Conservation (phyloP, 2,888 invertebrate genomes). For the Agonopterix arenella region DNA sequence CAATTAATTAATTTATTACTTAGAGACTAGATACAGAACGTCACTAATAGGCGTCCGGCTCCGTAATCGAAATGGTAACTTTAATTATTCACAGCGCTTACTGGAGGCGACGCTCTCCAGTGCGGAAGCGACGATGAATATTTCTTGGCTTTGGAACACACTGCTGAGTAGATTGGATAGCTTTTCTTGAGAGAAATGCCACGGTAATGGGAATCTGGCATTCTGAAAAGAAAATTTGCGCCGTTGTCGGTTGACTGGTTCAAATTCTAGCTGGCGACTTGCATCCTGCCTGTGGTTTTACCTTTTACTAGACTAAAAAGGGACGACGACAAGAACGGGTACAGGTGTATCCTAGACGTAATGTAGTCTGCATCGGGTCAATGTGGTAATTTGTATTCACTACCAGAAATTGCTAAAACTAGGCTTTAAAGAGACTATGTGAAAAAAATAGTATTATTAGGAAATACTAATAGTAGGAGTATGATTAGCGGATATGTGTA, state of each 20-base stretch:
- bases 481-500: no score
- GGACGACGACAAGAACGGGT: background rate
- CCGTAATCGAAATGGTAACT: slow-evolving; percentile 18
- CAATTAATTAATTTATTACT: no score
- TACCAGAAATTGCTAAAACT: no score
- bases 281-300: background rate
- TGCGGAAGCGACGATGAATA: slow-evolving; percentile 13
- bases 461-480: no score
- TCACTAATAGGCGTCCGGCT: slow-evolving; percentile 8
- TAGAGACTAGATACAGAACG: no score
- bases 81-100: slow-evolving; percentile 21
- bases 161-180: background rate
- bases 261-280: background rate
- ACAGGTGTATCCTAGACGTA: background rate
- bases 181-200: background rate
- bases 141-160: slow-evolving; percentile 7
- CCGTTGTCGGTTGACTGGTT: background rate
- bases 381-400: no score
- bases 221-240: background rate
- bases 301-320: background rate
- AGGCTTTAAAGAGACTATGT: no score
- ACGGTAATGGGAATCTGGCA: background rate
- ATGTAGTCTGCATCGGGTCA: no score
- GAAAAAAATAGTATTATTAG: no score
- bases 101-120: slow-evolving; percentile 8